Evolutionary conservation across 2,113 vertebrate species (phyloP).

Genomic region (Otis tarda): DNA sequence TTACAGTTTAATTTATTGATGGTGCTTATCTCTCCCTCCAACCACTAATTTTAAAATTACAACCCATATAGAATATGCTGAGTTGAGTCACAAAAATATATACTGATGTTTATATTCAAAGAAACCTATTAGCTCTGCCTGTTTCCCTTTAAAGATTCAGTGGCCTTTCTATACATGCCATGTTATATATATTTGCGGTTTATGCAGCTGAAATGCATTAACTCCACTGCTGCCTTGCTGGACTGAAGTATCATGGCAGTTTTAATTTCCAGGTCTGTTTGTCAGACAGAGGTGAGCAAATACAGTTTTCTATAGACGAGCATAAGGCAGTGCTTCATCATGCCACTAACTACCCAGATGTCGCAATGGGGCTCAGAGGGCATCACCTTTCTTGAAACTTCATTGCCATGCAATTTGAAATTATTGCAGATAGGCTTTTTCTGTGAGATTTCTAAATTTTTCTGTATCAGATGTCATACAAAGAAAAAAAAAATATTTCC

Average conservation of each 20-base stretch:
- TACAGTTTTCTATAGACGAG: neutral
- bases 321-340: neutral
- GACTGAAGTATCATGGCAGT: neutral
- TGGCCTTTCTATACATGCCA: slow-evolving; percentile 45
- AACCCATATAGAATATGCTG: slow-evolving; percentile 66
- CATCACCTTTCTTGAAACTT: neutral
- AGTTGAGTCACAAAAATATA: slow-evolving; percentile 72
- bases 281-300: neutral
- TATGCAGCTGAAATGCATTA: slow-evolving; percentile 46
- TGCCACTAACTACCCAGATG: neutral
- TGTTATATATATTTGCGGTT: slow-evolving; percentile 41
- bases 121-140: slow-evolving; percentile 63
- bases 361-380: neutral
- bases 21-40: slow-evolving; percentile 68
- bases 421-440: neutral
- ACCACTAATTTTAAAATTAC: slow-evolving; percentile 77
- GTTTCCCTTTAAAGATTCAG: slow-evolving; percentile 65
- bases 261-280: neutral
- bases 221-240: slow-evolving; percentile 31
- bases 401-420: neutral
- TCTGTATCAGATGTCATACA: neutral
- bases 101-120: slow-evolving; percentile 71
- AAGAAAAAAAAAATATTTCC: neutral
- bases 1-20: slow-evolving; percentile 76
- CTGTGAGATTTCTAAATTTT: neutral